Base-by-base conservation (phyloP, 2,113 vertebrate species). In the Tachysurus vachellii region DNA sequence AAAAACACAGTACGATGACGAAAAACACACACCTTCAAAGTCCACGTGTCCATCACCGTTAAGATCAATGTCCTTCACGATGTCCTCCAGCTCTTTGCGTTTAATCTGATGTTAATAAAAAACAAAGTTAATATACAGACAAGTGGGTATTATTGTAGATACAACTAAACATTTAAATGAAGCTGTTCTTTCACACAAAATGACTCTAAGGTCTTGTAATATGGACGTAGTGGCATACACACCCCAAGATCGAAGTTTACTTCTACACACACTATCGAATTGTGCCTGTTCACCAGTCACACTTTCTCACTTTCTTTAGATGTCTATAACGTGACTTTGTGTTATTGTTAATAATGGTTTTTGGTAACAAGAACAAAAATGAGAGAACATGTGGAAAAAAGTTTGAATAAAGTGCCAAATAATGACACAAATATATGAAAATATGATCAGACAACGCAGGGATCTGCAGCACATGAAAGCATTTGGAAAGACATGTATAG, bases 1-100 rank as follows among this genome's bases (percentile, higher is more conserved):
- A 57, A 53, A 80, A 36, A 36, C 36, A 14, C 5, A 16, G 14
- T 42, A 2, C 2, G 36, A 36, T 36, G 14, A 64, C 26, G 57
- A 56, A 61, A 61, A 70, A 85, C 4, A 54, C 87, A 94, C 93
- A 97, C 98, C 98, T 97, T 99, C 98, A 91, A 99, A 99, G 93
- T 99, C 98, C 31, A 99, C 98, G 8, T 96, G 96, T 80, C 98
- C 98, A 11, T 99, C 98, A 85, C 98, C 98, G 0, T 99, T 99
- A 82, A 99, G 96, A 91, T 99, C 98, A 81, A 99, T 98, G 10
- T 99, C 98, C 83, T 96, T 95, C 83, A 99, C 95, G 88, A 99
- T 99, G 87, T 99, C 98, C 90, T 99, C 98, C 82, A 99, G 96
- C 79, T 99, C 98, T 92, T 97, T 95, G 91, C 98, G 97, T 68